These are phyloP conservation scores for Spodoptera litura DNA, from an alignment of 1,140 invertebrate genomes.

Conservation along the genomic window DNA sequence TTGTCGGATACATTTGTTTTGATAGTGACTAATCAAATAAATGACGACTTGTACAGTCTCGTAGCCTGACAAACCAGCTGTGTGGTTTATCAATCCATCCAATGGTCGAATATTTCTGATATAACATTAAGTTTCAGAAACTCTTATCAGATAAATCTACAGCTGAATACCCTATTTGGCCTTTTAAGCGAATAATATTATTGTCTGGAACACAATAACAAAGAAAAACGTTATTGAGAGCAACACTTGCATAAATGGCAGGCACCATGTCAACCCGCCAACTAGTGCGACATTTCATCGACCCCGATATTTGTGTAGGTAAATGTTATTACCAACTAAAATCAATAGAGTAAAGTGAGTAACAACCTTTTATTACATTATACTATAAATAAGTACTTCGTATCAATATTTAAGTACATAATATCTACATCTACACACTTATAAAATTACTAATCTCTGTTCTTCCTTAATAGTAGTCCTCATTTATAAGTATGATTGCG, in stretches of 20 bases:
- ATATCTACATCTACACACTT: slow-evolving; percentile 24
- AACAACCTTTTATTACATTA: slow-evolving; percentile 11
- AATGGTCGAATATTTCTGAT: too few relatives aligned
- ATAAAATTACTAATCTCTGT: slow-evolving; percentile 17
- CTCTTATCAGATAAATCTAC: neutral
- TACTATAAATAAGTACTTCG: neutral
- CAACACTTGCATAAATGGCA: slow-evolving; percentile 37
- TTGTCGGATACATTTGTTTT: too few relatives aligned
- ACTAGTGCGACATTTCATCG: slow-evolving; percentile 33
- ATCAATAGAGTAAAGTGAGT: slow-evolving; percentile 14
- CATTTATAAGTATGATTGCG: slow-evolving; percentile 22
- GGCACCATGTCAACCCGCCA: slow-evolving; percentile 24
- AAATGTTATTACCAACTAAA: slow-evolving; percentile 28
- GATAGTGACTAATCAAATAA: too few relatives aligned
- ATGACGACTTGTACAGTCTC: too few relatives aligned
- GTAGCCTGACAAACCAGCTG: too few relatives aligned
- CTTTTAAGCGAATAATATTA: slow-evolving; percentile 14
- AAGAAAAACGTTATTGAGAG: slow-evolving; percentile 29
- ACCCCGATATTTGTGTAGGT: slow-evolving; percentile 32
- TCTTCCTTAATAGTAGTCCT: slow-evolving; percentile 23
- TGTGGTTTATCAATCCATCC: too few relatives aligned
- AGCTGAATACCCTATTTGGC: neutral
- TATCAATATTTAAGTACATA: slow-evolving; percentile 7
- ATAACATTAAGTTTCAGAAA: too few relatives aligned
- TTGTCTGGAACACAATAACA: slow-evolving; percentile 19